phyloP scores from a whole-genome alignment of 1,140 invertebrate genomes.

The Augochlora pura region DNA sequence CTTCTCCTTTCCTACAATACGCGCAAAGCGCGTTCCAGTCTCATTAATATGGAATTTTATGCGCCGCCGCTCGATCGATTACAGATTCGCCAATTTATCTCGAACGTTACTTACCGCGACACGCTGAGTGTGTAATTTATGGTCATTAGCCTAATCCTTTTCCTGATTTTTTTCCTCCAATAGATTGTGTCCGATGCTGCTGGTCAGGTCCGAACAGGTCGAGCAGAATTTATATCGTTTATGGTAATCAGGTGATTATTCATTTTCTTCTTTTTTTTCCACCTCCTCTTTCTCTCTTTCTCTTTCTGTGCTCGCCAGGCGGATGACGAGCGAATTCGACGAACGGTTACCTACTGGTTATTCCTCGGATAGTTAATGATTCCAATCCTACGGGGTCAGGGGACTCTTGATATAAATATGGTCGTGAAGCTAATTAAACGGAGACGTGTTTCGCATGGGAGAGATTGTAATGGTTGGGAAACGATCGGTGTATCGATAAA shows the following conservation, averaged over 20 bases:
- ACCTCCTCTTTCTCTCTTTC: too few species aligned
- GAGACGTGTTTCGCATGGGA: too few species aligned
- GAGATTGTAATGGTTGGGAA: too few species aligned
- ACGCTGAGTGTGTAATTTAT: slow-evolving; percentile 16
- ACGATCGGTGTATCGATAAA: too few species aligned
- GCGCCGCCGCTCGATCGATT: slow-evolving; percentile 5
- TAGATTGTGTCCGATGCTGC: neutral
- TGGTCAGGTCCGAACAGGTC: too few species aligned
- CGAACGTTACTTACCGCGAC: neutral
- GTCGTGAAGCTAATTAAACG: neutral
- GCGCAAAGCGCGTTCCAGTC: neutral
- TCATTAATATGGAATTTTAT: slow-evolving; percentile 22
- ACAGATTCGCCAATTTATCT: slow-evolving; percentile 2
- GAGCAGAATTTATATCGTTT: neutral
- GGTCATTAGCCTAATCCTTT: slow-evolving; percentile 10
- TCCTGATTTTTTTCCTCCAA: neutral
- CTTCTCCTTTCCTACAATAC: neutral
- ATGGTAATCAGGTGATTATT: slow-evolving; percentile 23
- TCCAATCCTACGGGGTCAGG: neutral
- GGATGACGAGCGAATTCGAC: neutral
- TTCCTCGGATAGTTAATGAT: neutral
- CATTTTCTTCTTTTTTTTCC: neutral
- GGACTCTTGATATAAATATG: neutral
- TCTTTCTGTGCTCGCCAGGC: too few species aligned
- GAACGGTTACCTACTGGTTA: too few species aligned